Evolutionary conservation across 2,113 vertebrate genomes (phyloP).

Genomic region (Ardeotis arabs): DNA sequence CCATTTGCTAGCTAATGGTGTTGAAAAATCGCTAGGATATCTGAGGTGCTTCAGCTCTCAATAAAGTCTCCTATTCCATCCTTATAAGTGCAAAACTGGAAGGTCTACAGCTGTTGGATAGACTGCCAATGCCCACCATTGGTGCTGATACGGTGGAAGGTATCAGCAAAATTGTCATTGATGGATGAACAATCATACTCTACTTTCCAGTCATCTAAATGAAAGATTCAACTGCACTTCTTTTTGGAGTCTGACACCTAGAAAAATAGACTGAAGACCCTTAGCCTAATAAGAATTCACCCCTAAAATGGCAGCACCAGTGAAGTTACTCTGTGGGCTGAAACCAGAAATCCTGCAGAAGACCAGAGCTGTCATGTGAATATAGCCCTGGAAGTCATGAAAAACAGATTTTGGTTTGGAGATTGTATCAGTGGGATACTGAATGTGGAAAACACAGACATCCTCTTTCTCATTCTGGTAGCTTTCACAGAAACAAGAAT

Average conservation of each 20-base stretch:
- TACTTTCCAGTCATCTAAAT: neutral
- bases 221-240: neutral
- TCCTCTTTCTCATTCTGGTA: neutral
- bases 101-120: neutral
- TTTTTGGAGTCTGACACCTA: neutral
- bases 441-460: neutral
- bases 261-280: neutral
- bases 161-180: neutral
- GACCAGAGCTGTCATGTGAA: neutral
- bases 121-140: neutral
- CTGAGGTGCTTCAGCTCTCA: neutral
- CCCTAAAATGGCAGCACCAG: neutral
- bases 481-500: neutral
- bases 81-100: neutral
- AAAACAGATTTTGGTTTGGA: neutral
- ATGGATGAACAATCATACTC: neutral
- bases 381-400: neutral
- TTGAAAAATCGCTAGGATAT: neutral
- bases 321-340: neutral
- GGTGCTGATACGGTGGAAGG: neutral
- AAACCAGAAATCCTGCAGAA: neutral
- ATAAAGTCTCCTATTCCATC: neutral
- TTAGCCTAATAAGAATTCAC: neutral
- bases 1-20: neutral
- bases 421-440: fast-evolving